Conservation (phyloP, 2,888 invertebrate species). For the Andrena praecox region DNA sequence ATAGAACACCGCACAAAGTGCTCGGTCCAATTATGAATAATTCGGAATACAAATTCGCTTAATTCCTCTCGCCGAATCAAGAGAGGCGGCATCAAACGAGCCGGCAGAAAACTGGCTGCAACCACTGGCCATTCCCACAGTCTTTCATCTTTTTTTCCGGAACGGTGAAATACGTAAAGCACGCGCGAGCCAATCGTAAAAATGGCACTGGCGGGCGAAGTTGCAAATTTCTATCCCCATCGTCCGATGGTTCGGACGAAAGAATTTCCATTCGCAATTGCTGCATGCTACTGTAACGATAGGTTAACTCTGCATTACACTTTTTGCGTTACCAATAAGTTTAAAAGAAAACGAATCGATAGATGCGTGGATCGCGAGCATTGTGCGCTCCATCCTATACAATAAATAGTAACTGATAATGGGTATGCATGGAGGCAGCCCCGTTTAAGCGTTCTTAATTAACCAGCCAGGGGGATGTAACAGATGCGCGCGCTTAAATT, state of each 20-base stretch:
- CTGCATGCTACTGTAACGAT: background rate
- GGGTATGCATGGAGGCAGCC: conserved; percentile 44
- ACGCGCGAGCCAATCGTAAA: background rate
- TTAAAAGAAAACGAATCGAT: too few species aligned
- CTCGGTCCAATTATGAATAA: conserved; percentile 82
- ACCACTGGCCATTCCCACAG: conserved; percentile 14
- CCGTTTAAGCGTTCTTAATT: conserved; percentile 76
- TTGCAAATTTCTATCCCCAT: background rate
- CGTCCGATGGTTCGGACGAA: background rate
- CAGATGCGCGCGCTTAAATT: conserved; percentile 79
- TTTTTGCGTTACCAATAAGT: too few species aligned
- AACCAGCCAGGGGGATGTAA: conserved; percentile 75
- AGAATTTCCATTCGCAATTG: background rate
- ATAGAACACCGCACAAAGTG: conserved; percentile 72
- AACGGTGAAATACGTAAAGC: background rate
- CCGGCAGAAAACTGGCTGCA: conserved; percentile 30
- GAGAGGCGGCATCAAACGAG: conserved; percentile 33
- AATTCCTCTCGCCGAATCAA: conserved; percentile 73
- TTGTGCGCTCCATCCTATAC: background rate
- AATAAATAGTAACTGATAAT: conserved; percentile 39
- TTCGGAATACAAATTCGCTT: conserved; percentile 80
- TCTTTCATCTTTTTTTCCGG: conserved; percentile 34
- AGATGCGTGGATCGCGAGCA: background rate
- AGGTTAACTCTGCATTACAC: too few species aligned
- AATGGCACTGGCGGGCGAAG: background rate